Evolutionary conservation across 2,113 vertebrate genomes (phyloP), one percentile per base, ranked within the genome.

Genomic region (Hippocampus mohnikei): DNA sequence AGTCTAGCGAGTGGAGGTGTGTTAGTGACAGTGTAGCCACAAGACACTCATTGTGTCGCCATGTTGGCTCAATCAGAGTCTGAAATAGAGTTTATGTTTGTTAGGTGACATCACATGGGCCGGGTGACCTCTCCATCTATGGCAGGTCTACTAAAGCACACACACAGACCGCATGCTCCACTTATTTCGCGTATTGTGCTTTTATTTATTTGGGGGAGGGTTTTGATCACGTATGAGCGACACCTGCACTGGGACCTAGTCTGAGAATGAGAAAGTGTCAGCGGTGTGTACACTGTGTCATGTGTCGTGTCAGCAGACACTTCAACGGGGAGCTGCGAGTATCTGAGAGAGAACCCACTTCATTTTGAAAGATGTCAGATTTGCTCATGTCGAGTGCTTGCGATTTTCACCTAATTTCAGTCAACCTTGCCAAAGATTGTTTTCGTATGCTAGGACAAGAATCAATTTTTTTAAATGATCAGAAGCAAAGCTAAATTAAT

Each of bases 51-150:
- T 53, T 81, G 77, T 80, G 75, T 81, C 76, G 74, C 73, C 82
- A 80, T 87, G 81, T 84, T 83, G 78, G 85, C 74, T 75, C 87
- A 89, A 90, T 90, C 81, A 89, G 70, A 82, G 76, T 73, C 60
- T 87, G 86, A 88, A 89, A 91, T 86, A 62, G 88, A 74, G 80
- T 90, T 88, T 86, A 74, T 88, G 80, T 90, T 86, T 89, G 84
- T 81, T 67, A 72, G 77, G 85, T 87, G 84, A 78, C 72, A n/a
- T 77, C 58, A 69, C 78, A 82, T 59, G 42, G 69, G 74, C 23
- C 59, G 62, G 75, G 44, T 88, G 84, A 90, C 87, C 88, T 84
- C 78, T 84, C 79, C 65, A 82, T 88, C 84, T 71, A 40, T 66
- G 75, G 55, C 70, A 66, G 75, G 79, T 85, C 78, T 79, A 70